Evolutionary conservation across 1,140 invertebrate species (phyloP).

Genomic region (Cardiocondyla obscurior): DNA sequence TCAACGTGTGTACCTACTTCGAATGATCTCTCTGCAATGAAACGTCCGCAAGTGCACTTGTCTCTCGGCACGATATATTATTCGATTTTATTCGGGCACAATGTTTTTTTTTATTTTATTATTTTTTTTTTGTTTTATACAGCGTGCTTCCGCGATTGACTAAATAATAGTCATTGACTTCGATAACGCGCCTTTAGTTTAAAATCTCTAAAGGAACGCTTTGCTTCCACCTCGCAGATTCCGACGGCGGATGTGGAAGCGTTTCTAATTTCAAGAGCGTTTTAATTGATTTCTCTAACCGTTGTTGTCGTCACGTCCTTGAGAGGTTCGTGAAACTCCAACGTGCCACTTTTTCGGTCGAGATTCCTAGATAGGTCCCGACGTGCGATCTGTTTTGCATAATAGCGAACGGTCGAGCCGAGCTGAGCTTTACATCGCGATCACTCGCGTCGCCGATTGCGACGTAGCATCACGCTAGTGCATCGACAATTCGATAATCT

Average conservation of each 20-base stretch:
- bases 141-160: not conserved
- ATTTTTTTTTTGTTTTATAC: not conserved
- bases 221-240: not conserved
- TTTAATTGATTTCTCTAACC: not conserved
- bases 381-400: conserved; percentile 46
- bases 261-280: not conserved
- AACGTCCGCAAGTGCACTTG: conserved; percentile 11
- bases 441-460: not conserved
- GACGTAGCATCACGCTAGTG: conserved; percentile 1
- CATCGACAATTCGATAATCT: conserved; percentile 74
- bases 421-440: not conserved
- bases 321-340: not conserved
- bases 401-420: not conserved
- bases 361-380: conserved; percentile 16
- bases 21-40: not conserved
- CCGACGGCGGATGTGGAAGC: not conserved
- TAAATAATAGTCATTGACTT: not conserved
- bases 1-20: not conserved
- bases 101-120: not conserved
- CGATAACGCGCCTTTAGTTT: not conserved
- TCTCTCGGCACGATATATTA: not conserved
- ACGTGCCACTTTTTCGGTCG: conserved; percentile 45
- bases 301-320: conserved; percentile 21
- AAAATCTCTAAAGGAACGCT: not conserved
- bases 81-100: conserved; percentile 16